Evolutionary conservation across 2,797 vertebrate species (phyloP).

Genomic region (Peromyscus nudipes): DNA sequence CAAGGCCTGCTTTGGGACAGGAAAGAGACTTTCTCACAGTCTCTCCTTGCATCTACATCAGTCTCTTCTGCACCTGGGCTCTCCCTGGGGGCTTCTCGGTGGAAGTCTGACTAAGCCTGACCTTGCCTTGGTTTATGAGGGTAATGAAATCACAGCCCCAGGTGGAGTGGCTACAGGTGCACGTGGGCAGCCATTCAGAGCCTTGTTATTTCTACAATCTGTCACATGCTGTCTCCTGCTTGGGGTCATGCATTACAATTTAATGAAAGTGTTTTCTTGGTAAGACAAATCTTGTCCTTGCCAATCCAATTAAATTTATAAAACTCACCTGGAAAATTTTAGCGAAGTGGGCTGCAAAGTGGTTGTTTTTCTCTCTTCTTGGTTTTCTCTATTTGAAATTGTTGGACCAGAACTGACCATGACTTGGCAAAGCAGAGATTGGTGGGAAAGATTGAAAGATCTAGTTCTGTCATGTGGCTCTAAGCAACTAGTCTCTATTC

Average conservation of each 20-base stretch:
- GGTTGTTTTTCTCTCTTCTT: not conserved
- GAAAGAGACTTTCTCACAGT: conserved; percentile 61
- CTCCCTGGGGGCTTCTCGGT: conserved; percentile 78
- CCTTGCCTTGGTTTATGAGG: conserved; percentile 79
- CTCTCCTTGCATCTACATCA: conserved; percentile 15
- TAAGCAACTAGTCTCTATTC: not conserved
- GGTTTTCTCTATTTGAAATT: conserved; percentile 21
- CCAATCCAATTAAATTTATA: conserved; percentile 80
- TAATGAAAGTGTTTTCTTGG: conserved; percentile 77
- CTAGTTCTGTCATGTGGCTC: not conserved
- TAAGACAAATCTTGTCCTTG: conserved; percentile 74
- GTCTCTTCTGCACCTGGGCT: conserved; percentile 76
- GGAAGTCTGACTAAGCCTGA: conserved; percentile 79
- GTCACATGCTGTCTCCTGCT: conserved; percentile 77
- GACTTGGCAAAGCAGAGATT: conserved; percentile 12
- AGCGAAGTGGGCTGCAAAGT: not conserved
- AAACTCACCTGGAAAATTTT: conserved; percentile 73
- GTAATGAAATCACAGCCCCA: conserved; percentile 82
- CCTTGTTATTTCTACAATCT: conserved; percentile 81
- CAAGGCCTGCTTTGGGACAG: conserved; percentile 16
- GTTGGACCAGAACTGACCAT: not conserved
- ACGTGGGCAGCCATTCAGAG: not conserved
- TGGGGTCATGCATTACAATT: conserved; percentile 49
- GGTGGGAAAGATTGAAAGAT: conserved; percentile 4
- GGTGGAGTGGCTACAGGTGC: conserved; percentile 77